phyloP scores from a whole-genome alignment of 53 echinoderm and acorn worm genomes.

The Stichopus horrens region DNA sequence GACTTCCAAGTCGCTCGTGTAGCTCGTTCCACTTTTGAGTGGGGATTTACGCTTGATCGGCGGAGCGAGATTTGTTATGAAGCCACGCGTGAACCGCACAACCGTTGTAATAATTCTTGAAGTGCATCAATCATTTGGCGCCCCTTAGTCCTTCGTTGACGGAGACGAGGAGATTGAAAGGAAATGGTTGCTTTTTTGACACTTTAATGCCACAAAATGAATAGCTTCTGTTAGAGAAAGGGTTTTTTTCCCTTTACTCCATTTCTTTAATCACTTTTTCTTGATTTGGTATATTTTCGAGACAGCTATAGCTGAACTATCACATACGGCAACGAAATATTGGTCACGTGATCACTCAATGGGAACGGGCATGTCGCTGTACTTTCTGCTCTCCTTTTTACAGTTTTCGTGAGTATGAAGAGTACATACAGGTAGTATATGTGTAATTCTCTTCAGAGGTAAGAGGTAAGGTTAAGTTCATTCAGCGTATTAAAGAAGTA shows the following conservation, averaged over 20 bases:
- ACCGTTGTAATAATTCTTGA: slow-evolving; percentile 31
- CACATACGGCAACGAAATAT: slow-evolving; percentile 12
- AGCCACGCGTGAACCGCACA: slow-evolving; percentile 38
- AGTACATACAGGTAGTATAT: too few relatives aligned
- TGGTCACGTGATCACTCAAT: slow-evolving; percentile 1
- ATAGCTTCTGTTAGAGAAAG: slow-evolving; percentile 9
- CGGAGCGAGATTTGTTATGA: slow-evolving; percentile 32
- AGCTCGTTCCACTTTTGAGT: background rate
- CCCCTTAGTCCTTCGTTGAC: slow-evolving; percentile 28
- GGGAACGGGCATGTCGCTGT: background rate
- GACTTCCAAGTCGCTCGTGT: background rate
- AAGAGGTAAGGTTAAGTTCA: too few relatives aligned
- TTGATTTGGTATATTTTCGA: background rate
- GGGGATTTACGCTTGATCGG: slow-evolving; percentile 24
- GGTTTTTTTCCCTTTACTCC: background rate
- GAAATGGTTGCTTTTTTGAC: slow-evolving; percentile 30
- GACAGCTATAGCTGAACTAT: slow-evolving; percentile 21
- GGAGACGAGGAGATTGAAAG: slow-evolving; percentile 22
- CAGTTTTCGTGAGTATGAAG: too few relatives aligned
- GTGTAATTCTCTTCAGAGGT: too few relatives aligned
- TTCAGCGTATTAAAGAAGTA: too few relatives aligned
- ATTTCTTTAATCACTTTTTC: background rate
- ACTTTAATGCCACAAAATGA: slow-evolving; percentile 25
- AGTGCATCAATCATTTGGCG: slow-evolving; percentile 36
- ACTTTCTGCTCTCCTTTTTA: background rate